phyloP scores from a whole-genome alignment of 1,140 invertebrate genomes.

The Diploscapter pachys region DNA sequence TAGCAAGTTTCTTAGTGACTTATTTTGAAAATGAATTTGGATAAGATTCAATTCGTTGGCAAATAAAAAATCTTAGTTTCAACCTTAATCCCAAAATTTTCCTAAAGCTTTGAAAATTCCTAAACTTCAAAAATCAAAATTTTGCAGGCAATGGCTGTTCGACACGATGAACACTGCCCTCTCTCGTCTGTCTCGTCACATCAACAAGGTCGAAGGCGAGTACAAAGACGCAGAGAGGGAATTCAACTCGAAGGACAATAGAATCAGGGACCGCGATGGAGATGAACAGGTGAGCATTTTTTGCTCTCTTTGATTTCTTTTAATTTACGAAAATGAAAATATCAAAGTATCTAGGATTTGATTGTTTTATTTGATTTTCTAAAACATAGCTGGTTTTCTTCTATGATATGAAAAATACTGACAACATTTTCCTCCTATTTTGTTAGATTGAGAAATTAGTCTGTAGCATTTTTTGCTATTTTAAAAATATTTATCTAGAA shows the following conservation, averaged over 20 bases:
- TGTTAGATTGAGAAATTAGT: too few relatives aligned
- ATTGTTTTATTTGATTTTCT: too few relatives aligned
- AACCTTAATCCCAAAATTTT: too few relatives aligned
- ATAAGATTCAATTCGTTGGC: too few relatives aligned
- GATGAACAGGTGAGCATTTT: neutral
- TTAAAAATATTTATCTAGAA: neutral
- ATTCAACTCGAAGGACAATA: neutral
- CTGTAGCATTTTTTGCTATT: too few relatives aligned
- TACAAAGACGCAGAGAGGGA: conserved; percentile 1
- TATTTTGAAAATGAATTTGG: conserved; percentile 13
- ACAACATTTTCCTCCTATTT: too few relatives aligned
- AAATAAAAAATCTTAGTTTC: too few relatives aligned
- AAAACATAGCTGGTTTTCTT: too few relatives aligned
- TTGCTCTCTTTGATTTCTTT: neutral
- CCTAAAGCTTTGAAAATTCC: too few relatives aligned
- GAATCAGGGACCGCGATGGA: too few relatives aligned
- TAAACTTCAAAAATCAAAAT: conserved; percentile 12
- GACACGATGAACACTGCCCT: conserved; percentile 46
- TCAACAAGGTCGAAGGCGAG: conserved; percentile 10
- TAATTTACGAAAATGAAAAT: neutral
- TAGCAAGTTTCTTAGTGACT: conserved; percentile 2
- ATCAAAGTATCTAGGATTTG: too few relatives aligned
- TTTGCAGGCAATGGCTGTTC: conserved; percentile 47
- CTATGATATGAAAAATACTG: too few relatives aligned
- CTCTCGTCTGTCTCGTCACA: conserved; percentile 17